phyloP scores from a whole-genome alignment of 1,140 invertebrate species.

The Pogonus chalceus region DNA sequence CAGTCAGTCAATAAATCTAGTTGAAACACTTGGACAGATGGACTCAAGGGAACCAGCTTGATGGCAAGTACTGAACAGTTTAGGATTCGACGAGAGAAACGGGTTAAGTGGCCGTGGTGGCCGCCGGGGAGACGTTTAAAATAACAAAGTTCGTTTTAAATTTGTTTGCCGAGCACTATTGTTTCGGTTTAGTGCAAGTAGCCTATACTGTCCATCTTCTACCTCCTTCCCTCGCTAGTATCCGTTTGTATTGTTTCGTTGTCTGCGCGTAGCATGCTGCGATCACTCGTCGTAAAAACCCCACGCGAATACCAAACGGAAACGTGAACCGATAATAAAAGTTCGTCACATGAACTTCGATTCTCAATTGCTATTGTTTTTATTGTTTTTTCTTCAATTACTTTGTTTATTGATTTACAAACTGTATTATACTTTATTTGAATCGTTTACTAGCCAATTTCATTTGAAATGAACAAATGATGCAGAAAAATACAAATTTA shows the following conservation, averaged over 20 bases:
- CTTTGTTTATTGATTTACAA: too few relatives aligned
- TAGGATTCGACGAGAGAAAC: background rate
- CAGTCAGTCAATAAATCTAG: background rate
- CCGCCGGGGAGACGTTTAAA: slow-evolving; percentile 2
- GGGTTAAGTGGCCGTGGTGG: background rate
- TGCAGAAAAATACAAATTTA: too few relatives aligned
- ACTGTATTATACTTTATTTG: too few relatives aligned
- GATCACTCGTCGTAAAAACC: slow-evolving; percentile 1
- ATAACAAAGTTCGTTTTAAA: slow-evolving; percentile 3
- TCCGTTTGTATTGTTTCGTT: too few relatives aligned
- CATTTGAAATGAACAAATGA: too few relatives aligned
- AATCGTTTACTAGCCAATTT: too few relatives aligned
- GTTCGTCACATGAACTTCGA: background rate
- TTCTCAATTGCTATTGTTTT: too few relatives aligned
- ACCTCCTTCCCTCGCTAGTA: background rate
- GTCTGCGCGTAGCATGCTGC: background rate
- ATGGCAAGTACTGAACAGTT: background rate
- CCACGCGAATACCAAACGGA: background rate
- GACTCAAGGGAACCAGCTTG: background rate
- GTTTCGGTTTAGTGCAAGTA: slow-evolving; percentile 1
- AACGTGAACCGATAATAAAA: background rate
- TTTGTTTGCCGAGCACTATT: slow-evolving; percentile 2
- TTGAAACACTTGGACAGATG: background rate
- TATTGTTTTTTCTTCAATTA: too few relatives aligned
- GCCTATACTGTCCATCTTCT: background rate